These are phyloP conservation scores for Lateolabrax maculatus DNA, from an alignment of 2,797 vertebrate genomes.

Conservation along the genomic window DNA sequence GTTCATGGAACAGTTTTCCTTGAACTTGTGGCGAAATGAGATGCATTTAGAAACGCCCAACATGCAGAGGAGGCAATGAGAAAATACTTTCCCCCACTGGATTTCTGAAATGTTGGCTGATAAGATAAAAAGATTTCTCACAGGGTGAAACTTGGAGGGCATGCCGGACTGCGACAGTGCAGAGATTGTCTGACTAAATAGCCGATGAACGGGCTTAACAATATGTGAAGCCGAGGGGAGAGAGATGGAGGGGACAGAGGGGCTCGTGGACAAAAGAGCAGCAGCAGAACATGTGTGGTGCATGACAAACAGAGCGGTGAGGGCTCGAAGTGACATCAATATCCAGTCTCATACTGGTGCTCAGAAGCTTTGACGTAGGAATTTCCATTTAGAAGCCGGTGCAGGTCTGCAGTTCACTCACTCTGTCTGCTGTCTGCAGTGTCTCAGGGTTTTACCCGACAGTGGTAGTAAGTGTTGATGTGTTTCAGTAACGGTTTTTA, in stretches of 20 bases:
- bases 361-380: constrained; percentile 7
- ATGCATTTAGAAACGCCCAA: not conserved
- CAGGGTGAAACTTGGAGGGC: constrained; percentile 27
- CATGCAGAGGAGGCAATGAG: not conserved
- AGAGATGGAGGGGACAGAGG: not conserved
- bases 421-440: not conserved
- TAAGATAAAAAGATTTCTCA: constrained; percentile 26
- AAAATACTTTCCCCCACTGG: not conserved
- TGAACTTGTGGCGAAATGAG: constrained; percentile 12
- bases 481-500: too few species aligned
- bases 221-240: not conserved
- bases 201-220: constrained; percentile 7
- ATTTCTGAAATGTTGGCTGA: constrained; percentile 29
- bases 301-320: not conserved
- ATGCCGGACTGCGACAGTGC: not conserved
- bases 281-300: not conserved
- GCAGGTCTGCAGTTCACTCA: not conserved
- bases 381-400: constrained; percentile 12
- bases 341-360: not conserved
- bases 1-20: not conserved
- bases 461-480: not conserved
- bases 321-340: not conserved
- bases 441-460: not conserved
- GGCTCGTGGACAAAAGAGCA: not conserved
- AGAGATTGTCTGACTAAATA: constrained; percentile 23